phyloP scores from a whole-genome alignment of 92 coral and sea anemone species.

The Paragorgia papillata region DNA sequence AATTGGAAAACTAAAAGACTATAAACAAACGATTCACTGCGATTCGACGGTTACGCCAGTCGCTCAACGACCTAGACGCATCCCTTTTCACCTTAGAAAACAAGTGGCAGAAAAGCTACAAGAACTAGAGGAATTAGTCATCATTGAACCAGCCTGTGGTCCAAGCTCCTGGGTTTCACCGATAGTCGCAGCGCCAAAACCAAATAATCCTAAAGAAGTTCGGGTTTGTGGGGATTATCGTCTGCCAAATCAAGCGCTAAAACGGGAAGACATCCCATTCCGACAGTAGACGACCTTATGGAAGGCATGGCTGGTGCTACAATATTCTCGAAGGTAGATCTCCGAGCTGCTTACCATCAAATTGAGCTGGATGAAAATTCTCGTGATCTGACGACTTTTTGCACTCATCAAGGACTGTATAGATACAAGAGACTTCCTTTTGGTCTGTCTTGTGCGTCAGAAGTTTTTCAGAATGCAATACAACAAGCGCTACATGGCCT shows the following conservation, averaged over 20 bases:
- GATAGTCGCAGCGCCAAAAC: background rate
- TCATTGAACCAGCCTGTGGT: background rate
- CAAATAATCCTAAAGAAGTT: background rate
- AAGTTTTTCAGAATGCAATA: conserved; percentile 12
- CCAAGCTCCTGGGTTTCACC: background rate
- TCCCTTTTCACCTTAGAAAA: conserved; percentile 1
- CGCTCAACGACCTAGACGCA: conserved; percentile 3
- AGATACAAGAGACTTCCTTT: conserved; percentile 10
- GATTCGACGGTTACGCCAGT: background rate
- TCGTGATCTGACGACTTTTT: background rate
- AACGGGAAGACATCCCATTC: conserved; percentile 21
- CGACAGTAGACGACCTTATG: background rate
- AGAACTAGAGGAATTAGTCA: background rate
- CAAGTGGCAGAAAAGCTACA: conserved; percentile 6
- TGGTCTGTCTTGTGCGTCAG: conserved; percentile 13
- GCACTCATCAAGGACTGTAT: background rate
- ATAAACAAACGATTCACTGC: no score
- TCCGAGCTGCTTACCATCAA: conserved; percentile 1
- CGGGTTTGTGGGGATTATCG: conserved; percentile 7
- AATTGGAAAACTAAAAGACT: no score
- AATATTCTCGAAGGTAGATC: background rate
- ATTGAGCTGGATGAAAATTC: background rate
- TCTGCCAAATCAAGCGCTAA: background rate
- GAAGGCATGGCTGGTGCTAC: background rate
- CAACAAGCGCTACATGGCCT: conserved; percentile 17